These are phyloP conservation scores for Anthrax anthrax DNA, from an alignment of 2,888 invertebrate species.

Conservation along the genomic window DNA sequence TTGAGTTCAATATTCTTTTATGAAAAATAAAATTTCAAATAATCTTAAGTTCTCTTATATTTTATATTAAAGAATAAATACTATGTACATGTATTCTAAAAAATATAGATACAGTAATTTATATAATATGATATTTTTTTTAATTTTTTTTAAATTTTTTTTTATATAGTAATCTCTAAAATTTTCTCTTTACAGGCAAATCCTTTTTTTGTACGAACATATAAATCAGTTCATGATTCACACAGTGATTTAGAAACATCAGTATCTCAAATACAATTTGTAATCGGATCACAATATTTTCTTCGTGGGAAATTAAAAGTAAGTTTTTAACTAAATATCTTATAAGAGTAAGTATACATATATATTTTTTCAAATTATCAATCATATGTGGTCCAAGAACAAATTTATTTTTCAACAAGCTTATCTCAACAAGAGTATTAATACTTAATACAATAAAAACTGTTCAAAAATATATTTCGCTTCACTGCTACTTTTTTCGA, in stretches of 20 bases:
- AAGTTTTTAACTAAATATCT: slow-evolving; percentile 4
- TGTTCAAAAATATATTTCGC: not conserved
- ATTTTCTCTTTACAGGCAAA: slow-evolving; percentile 17
- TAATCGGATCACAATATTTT: slow-evolving; percentile 38
- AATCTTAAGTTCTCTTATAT: too few relatives aligned
- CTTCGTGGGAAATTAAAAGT: slow-evolving; percentile 40
- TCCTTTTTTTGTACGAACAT: slow-evolving; percentile 27
- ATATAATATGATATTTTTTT: too few relatives aligned
- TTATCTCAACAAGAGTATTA: too few relatives aligned
- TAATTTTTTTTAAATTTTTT: too few relatives aligned
- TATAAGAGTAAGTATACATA: not conserved
- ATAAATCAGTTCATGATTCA: slow-evolving; percentile 24
- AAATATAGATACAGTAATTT: too few relatives aligned
- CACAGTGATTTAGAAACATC: slow-evolving; percentile 36
- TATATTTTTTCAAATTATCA: not conserved
- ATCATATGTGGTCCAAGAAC: not conserved
- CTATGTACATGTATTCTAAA: too few relatives aligned
- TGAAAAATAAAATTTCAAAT: too few relatives aligned
- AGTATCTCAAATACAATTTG: slow-evolving; percentile 38
- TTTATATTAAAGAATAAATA: too few relatives aligned
- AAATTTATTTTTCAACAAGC: not conserved
- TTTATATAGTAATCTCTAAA: too few relatives aligned
- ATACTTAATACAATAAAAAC: not conserved
- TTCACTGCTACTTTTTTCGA: not conserved
- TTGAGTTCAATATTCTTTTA: too few relatives aligned